Base-by-base conservation (phyloP, 1,140 invertebrate species). In the Polypedilum pembai region DNA sequence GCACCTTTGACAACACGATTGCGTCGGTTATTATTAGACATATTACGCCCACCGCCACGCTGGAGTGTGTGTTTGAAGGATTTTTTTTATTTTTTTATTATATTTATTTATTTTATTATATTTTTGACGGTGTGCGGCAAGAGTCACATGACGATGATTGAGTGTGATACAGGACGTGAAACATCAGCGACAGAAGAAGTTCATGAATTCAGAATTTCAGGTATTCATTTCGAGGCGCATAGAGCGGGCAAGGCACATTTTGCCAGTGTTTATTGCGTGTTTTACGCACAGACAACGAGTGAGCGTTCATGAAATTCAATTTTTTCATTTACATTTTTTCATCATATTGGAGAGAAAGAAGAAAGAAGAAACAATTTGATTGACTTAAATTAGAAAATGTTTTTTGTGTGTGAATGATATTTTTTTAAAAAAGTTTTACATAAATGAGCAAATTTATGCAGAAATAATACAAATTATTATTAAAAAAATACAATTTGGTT, bases 321-420 rank as follows among this genome's bases (percentile, higher is more conserved):
- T 69, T 69, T 20, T 20, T 69, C 65, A 69, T 69, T 69, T 5
- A 18, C 65, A 69, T 69, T 69, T 69, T 69, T n/a, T 18, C 65
- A 69, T 69, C n/a, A 69, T 18, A 69, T 69, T 69, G 65, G 12
- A 69, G 20, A 69, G 24, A 69, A 21, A 69, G 65, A 69, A 69
- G 65, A 21, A 69, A 69, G 65, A 69, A 69, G 65, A 69, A 69
- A 69, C 65, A 69, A 56, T 69, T 69, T 69, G 65, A 69, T 69
- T 69, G 65, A 69, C 65, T 20, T 69, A 69, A 69, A 69, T 69
- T 69, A 69, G 65, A 69, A 69, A 69, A 69, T 33, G 45, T 56
- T 56, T 56, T 56, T 56, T n/a, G n/a, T 4, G 15, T 56, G 12
- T 56, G 45, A 56, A n/a, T 56, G 4, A 15, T 56, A 56, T 12